Evolutionary conservation across 2,113 vertebrate genomes (phyloP).

Genomic region (Cyphomyrus discorhynchus): DNA sequence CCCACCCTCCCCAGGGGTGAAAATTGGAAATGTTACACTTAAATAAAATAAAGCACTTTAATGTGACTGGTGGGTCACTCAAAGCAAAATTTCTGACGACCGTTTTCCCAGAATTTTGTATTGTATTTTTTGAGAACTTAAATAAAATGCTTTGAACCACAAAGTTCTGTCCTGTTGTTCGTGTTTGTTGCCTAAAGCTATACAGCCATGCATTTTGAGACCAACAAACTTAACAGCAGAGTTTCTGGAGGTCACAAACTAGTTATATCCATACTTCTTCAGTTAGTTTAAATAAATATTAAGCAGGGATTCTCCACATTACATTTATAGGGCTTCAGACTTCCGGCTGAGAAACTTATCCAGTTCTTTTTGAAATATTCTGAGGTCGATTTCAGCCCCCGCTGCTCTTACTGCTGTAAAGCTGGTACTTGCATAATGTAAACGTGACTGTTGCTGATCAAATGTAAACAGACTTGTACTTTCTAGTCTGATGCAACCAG

Average conservation of each 20-base stretch:
- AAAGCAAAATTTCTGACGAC: constrained; percentile 17
- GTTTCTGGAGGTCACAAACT: not conserved
- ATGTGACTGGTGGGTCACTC: constrained; percentile 14
- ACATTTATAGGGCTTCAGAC: not conserved
- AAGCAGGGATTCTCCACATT: not conserved
- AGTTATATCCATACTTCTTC: not conserved
- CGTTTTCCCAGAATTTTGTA: constrained; percentile 20
- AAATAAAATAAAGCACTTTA: constrained; percentile 20
- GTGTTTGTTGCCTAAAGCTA: not conserved
- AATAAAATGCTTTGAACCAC: constrained; percentile 23
- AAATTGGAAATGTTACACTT: not conserved
- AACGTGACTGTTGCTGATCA: not conserved
- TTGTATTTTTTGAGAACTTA: constrained; percentile 21
- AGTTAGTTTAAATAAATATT: not conserved
- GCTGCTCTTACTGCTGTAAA: not conserved
- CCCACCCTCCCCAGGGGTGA: not conserved
- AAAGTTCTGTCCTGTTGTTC: not conserved
- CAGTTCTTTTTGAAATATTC: not conserved
- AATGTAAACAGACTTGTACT: not conserved
- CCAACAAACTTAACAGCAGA: not conserved
- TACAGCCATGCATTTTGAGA: not conserved
- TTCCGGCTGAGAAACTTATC: not conserved
- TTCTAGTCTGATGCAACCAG: constrained; percentile 16
- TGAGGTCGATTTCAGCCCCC: not conserved
- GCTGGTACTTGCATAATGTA: not conserved